A percentile compares a stretch with the other conserved stretches of the same genome.
phyloP scores from a whole-genome alignment of 2,888 invertebrate genomes.

The Caenorhabditis becei region DNA sequence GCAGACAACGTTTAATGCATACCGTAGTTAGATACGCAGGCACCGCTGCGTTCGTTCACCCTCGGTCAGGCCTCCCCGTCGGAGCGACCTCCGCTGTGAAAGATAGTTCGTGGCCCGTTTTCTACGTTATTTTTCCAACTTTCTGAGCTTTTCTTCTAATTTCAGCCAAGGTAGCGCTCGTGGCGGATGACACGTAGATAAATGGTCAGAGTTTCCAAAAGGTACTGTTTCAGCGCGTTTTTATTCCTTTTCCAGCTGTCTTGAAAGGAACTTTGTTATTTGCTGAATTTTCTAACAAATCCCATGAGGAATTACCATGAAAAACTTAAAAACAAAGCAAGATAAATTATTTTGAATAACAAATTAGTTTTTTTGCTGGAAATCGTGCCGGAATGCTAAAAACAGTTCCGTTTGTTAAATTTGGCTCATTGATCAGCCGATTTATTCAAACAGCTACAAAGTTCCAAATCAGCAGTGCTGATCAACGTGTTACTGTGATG shows the following conservation, averaged over 20 bases:
- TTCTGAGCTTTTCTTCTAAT: conserved; percentile 2
- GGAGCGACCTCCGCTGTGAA: conserved; percentile 27
- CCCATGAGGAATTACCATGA: too few relatives aligned
- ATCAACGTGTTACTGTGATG: conserved; percentile 25
- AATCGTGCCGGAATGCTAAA: too few relatives aligned
- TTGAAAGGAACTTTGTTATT: background rate
- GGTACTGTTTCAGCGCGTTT: conserved; percentile 27
- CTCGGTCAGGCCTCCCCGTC: conserved; percentile 30
- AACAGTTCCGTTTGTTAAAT: too few relatives aligned
- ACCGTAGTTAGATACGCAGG: conserved; percentile 67
- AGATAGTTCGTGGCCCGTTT: conserved; percentile 23
- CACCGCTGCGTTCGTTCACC: conserved; percentile 43
- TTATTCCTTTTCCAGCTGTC: background rate
- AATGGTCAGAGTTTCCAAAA: conserved; percentile 55
- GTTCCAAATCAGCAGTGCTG: background rate
- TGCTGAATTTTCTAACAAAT: too few relatives aligned
- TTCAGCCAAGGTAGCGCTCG: conserved; percentile 26
- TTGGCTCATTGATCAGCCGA: too few relatives aligned
- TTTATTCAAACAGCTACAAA: too few relatives aligned
- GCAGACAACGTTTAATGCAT: conserved; percentile 53
- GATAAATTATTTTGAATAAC: too few relatives aligned
- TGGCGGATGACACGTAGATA: conserved; percentile 48
- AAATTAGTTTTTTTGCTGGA: too few relatives aligned
- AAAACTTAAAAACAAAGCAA: too few relatives aligned
- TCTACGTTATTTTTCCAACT: conserved; percentile 1